Percentiles rank a stretch among this genome's conserved stretches.
Conservation (phyloP, 2,888 invertebrate species). For the Cactoblastis cactorum region DNA sequence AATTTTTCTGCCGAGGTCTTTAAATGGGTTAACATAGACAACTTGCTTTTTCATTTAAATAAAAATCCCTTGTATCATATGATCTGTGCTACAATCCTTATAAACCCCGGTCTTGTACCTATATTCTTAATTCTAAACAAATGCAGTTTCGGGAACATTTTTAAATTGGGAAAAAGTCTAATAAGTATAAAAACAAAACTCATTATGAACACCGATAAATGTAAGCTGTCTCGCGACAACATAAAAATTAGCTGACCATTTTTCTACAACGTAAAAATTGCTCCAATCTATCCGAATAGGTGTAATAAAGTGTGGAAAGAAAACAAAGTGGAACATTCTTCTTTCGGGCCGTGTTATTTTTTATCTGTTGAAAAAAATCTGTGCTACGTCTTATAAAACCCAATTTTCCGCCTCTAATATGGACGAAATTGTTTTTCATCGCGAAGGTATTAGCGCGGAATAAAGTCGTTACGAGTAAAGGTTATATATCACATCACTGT, state of each 20-base stretch:
- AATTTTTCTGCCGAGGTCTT: too few species aligned
- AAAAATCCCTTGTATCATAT: too few species aligned
- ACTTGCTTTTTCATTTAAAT: too few species aligned
- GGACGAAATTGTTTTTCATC: slow-evolving; percentile 48
- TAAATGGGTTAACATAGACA: too few species aligned
- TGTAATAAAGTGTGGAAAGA: slow-evolving; percentile 21
- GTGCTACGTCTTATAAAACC: slow-evolving; percentile 27
- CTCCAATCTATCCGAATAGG: slow-evolving; percentile 16
- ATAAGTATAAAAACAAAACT: background rate
- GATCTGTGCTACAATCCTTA: too few species aligned
- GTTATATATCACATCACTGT: slow-evolving; percentile 9
- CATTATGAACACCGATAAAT: background rate
- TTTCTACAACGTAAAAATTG: slow-evolving; percentile 11
- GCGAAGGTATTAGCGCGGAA: slow-evolving; percentile 37
- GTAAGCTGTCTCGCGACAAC: slow-evolving; percentile 39
- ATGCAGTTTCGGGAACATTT: too few species aligned
- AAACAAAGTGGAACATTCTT: slow-evolving; percentile 23
- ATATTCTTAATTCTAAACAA: too few species aligned
- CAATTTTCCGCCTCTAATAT: slow-evolving; percentile 43
- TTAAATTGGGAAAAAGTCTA: too few species aligned
- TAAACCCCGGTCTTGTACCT: too few species aligned
- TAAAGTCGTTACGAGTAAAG: slow-evolving; percentile 28
- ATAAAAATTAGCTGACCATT: slow-evolving; percentile 28
- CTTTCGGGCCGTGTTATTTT: slow-evolving; percentile 27
- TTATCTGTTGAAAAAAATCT: slow-evolving; percentile 27